Percentiles rank a stretch among this genome's conserved stretches.
Conservation (phyloP, 2,888 invertebrate genomes). For the Baronia brevicornis region DNA sequence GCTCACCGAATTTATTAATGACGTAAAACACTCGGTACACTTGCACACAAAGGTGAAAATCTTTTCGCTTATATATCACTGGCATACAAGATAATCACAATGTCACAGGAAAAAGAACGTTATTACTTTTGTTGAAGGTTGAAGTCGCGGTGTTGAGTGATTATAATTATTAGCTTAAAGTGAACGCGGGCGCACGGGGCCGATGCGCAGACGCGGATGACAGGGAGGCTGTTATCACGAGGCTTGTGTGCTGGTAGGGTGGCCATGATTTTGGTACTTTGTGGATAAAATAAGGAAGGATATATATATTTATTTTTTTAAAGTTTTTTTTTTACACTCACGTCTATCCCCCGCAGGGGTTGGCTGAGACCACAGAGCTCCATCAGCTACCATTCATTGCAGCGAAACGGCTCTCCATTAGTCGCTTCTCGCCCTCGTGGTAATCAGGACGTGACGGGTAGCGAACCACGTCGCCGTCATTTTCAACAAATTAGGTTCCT, state of each 20-base stretch:
- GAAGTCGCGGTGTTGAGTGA: constrained; percentile 4
- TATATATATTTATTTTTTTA: too few relatives aligned
- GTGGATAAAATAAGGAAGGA: too few relatives aligned
- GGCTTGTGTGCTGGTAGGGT: constrained; percentile 23
- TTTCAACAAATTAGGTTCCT: too few relatives aligned
- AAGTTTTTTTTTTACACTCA: too few relatives aligned
- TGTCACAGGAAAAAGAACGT: constrained; percentile 19
- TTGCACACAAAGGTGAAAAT: constrained; percentile 4
- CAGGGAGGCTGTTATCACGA: constrained; percentile 54
- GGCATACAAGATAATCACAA: constrained; percentile 11
- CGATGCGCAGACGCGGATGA: constrained; percentile 55
- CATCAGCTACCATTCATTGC: too few relatives aligned
- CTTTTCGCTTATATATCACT: constrained; percentile 2
- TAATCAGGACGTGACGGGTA: too few relatives aligned
- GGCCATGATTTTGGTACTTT: constrained; percentile 17
- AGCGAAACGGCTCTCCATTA: too few relatives aligned
- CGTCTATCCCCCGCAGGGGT: too few relatives aligned
- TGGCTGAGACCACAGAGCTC: too few relatives aligned
- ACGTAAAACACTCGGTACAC: not conserved
- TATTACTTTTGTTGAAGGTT: constrained; percentile 16
- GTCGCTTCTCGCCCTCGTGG: too few relatives aligned
- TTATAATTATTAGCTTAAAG: constrained; percentile 13
- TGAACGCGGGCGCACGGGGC: constrained; percentile 48
- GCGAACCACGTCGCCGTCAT: too few relatives aligned
- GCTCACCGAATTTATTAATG: too few relatives aligned